These are phyloP conservation scores for Mergus octosetaceus DNA, from an alignment of 2,797 vertebrate species.

Conservation along the genomic window DNA sequence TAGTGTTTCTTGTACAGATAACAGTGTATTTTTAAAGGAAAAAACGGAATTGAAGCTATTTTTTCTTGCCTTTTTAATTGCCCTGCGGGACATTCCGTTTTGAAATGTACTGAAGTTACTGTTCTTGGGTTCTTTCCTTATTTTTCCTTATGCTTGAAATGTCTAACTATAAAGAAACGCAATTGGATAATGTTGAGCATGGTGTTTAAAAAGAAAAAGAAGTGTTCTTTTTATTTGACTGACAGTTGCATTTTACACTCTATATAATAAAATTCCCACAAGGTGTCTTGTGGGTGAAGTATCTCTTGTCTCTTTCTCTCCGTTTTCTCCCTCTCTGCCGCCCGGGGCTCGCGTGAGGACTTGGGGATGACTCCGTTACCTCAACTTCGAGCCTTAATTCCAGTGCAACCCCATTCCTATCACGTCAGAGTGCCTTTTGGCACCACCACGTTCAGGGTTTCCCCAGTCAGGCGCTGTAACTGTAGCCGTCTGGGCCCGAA, in stretches of 20 bases:
- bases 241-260: slow-evolving; percentile 88
- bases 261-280: slow-evolving; percentile 91
- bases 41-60: slow-evolving; percentile 84
- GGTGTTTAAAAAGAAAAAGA: slow-evolving; percentile 73
- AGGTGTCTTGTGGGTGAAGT: slow-evolving; percentile 79
- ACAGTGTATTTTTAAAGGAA: slow-evolving; percentile 93
- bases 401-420: accelerated
- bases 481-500: accelerated
- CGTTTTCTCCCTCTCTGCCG: not conserved
- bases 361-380: not conserved
- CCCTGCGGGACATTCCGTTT: slow-evolving; percentile 84
- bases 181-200: slow-evolving; percentile 80
- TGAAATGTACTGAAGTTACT: slow-evolving; percentile 77
- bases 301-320: not conserved
- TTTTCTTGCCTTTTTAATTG: slow-evolving; percentile 83
- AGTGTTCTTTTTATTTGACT: slow-evolving; percentile 89
- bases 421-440: accelerated
- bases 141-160: slow-evolving; percentile 82
- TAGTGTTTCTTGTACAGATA: slow-evolving; percentile 98
- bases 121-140: slow-evolving; percentile 64
- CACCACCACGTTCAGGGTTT: not conserved
- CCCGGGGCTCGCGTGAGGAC: not conserved
- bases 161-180: slow-evolving; percentile 81
- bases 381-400: not conserved
- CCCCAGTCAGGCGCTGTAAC: accelerated